A percentile compares a stretch with the other conserved stretches of the same genome.
These are phyloP conservation scores for Heterocephalus glaber DNA, from an alignment of 2,113 vertebrate genomes.

Conservation along the genomic window DNA sequence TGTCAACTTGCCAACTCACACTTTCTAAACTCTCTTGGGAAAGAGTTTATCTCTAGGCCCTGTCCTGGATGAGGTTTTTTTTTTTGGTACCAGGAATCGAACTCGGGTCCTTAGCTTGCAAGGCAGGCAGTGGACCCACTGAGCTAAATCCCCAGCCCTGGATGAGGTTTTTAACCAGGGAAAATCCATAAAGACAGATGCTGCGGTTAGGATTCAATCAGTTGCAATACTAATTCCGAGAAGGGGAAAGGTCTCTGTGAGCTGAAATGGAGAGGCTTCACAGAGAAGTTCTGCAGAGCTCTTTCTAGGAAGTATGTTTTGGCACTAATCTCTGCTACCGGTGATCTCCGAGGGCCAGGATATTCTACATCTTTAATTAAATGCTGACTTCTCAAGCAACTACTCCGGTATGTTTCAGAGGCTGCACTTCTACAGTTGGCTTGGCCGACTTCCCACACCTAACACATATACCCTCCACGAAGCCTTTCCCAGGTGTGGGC, in stretches of 20 bases:
- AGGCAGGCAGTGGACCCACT: too few relatives aligned
- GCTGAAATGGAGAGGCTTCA: not conserved
- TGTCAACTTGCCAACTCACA: not conserved
- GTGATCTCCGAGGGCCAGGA: not conserved
- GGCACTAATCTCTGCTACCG: not conserved
- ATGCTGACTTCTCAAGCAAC: conserved; percentile 35
- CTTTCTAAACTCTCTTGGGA: not conserved
- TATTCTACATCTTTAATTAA: not conserved
- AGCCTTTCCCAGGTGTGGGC: not conserved
- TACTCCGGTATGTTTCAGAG: not conserved
- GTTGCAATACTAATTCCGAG: not conserved
- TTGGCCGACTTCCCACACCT: not conserved
- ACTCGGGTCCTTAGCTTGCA: too few relatives aligned
- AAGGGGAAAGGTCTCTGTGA: not conserved
- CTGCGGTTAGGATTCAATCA: not conserved
- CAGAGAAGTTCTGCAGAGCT: not conserved
- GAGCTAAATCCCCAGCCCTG: too few relatives aligned
- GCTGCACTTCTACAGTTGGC: not conserved
- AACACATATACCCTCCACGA: not conserved
- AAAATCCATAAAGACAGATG: not conserved
- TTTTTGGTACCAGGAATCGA: too few relatives aligned
- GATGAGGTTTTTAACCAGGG: not conserved
- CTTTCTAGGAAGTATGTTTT: not conserved
- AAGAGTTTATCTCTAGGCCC: not conserved
- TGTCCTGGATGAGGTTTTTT: not conserved